phyloP scores from a whole-genome alignment of 2,113 vertebrate genomes.

The Rhea americana region DNA sequence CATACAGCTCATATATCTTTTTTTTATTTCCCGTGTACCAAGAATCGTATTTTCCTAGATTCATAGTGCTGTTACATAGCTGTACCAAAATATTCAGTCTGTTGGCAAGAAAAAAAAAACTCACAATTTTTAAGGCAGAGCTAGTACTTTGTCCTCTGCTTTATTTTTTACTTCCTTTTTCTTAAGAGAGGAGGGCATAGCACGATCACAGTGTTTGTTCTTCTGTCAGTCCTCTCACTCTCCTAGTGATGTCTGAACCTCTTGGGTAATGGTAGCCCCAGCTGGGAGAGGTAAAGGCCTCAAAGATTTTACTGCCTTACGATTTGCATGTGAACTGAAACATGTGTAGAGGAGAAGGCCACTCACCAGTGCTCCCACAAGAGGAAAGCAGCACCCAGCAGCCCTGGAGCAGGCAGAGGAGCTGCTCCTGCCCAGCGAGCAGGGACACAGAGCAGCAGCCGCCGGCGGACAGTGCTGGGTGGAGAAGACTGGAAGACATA shows the following conservation, averaged over 20 bases:
- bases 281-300: background rate
- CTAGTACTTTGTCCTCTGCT: background rate
- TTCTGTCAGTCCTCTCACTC: background rate
- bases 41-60: background rate
- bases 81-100: background rate
- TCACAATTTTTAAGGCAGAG: background rate
- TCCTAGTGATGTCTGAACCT: background rate
- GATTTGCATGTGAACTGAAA: background rate
- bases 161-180: background rate
- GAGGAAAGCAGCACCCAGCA: background rate
- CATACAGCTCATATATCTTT: background rate
- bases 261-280: background rate
- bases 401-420: background rate
- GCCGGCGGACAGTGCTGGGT: accelerated
- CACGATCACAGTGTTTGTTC: background rate
- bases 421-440: background rate
- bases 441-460: background rate
- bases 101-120: background rate
- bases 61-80: background rate
- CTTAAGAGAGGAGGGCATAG: background rate
- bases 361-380: accelerated
- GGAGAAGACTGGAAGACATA: accelerated
- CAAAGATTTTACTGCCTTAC: background rate
- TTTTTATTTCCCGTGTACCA: background rate
- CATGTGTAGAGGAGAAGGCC: background rate